Conservation (phyloP, 2,888 invertebrate genomes). For the Gonocerus acuteangulatus region DNA sequence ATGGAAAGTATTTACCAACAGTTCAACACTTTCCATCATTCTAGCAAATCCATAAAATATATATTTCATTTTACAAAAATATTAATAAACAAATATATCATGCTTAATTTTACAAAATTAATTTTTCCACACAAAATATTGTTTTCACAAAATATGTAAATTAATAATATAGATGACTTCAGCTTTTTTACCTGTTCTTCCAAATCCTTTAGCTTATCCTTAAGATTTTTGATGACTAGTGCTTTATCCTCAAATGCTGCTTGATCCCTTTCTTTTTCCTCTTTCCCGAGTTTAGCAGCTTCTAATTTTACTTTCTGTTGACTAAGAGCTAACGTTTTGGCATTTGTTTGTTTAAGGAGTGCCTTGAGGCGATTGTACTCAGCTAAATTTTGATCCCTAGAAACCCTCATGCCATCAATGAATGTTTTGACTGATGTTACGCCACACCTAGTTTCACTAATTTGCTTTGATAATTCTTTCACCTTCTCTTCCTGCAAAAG, state of each 20-base stretch:
- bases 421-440: slow-evolving; percentile 86
- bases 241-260: slow-evolving; percentile 61
- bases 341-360: slow-evolving; percentile 76
- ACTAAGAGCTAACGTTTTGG: slow-evolving; percentile 63
- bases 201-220: slow-evolving; percentile 65
- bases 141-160: no score
- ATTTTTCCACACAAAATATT: no score
- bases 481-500: slow-evolving; percentile 57
- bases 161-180: no score
- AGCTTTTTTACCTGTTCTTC: slow-evolving; percentile 56
- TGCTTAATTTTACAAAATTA: no score
- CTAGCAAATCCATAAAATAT: no score
- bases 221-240: slow-evolving; percentile 61
- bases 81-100: no score
- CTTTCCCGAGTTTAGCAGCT: slow-evolving; percentile 52
- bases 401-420: slow-evolving; percentile 75
- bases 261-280: slow-evolving; percentile 47
- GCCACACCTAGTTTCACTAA: slow-evolving; percentile 73
- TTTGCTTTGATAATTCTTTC: slow-evolving; percentile 69
- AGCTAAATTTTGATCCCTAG: slow-evolving; percentile 82
- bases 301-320: slow-evolving; percentile 78
- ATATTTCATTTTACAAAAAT: no score
- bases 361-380: slow-evolving; percentile 60
- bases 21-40: no score
- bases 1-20: no score